Base-by-base conservation (phyloP, 2,888 invertebrate species). In the Chrysotoxum bicinctum region DNA sequence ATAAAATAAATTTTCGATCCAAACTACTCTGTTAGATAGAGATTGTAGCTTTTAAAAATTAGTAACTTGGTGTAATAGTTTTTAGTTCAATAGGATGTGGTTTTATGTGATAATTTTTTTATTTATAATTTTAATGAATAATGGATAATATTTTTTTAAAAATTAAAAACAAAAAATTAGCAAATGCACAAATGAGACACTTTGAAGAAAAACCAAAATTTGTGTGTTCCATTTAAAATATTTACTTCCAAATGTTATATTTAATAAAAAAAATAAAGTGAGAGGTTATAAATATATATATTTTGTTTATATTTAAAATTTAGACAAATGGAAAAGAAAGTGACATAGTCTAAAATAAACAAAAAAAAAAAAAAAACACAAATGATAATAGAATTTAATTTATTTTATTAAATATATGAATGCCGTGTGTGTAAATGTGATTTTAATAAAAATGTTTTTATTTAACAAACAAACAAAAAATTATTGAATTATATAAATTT, bases 401-500 rank as follows among this genome's bases (percentile, higher is more conserved):
- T 50, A 50, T 50, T 50, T 50, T 23, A 37, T 21, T 12, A 0
- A 32, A 0, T 16, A 62, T 60, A 76, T 76, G 19, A 78, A 88
- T 89, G 89, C 89, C 89, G 89, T 89, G 89, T 89, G 89, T 88
- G 89, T 89, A 87, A 88, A 87, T 76, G 78, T 79, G 79, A 83
- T 56, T 83, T 60, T 73, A 35, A 68, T 37, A 26, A 52, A 21
- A 35, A 19, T 64, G 64, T 50, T 74, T 74, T 76, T 50, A 23
- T 50, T 66, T 50, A 66, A 66, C 43, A 50, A 66, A 50, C 16
- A 50, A 14, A 66, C 50, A 30, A 45, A 30, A 66, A 62, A 50
- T 58, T 7, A 66, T 2, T 35, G 40, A 26, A n/a, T n/a, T n/a
- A n/a, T n/a, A n/a, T n/a, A 23, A 35, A 0, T 35, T 60, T 21